Base-by-base conservation (phyloP, 2,888 invertebrate genomes). In the Congeria kusceri region DNA sequence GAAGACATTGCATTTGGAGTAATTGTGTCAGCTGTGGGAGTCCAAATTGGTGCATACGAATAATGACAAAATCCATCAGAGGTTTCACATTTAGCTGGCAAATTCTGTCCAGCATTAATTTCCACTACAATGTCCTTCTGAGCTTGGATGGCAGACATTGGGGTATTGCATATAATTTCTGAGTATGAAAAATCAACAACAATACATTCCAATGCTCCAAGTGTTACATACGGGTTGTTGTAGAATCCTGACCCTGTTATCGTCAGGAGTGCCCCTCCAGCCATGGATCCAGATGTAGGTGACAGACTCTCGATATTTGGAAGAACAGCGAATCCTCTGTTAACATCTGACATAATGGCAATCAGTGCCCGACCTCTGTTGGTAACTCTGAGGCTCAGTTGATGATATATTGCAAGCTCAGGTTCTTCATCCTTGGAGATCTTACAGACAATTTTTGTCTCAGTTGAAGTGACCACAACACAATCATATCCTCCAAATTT, bases 181-280 rank as follows among this genome's bases (percentile, higher is more conserved):
- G 84, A 83, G 77, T 87, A 87, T 9, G 80, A 72, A 15, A 71
- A 80, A n/a, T 75, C 62, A 20, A 70, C 27, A 7, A 89, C 76
- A 7, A 49, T 59, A 72, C 90, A 90, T 11, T 70, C 20, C 27
- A 77, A 78, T 27, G 75, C 83, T 57, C 75, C 85, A 27, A 91
- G 68, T 7, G 29, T 44, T 9, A 72, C 75, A 5, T 77, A 20
- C 1, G 88, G 83, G 5, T 65, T 58, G 20, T 76, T 57, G 15
- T 69, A 72, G 70, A 88, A 88, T 13, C 89, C 89, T 63, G 84
- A 81, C 9, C 89, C 89, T 13, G 66, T 66, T 9, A 89, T 82
- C 4, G 80, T 81, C 15, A 88, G 18, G 1, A 32, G 46, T 3
- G 81, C 73, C 7, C 87, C 87, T 39, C 88, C 88, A 58, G 75